Conservation (phyloP, 2,113 vertebrate genomes). For the Pavo muticus region DNA sequence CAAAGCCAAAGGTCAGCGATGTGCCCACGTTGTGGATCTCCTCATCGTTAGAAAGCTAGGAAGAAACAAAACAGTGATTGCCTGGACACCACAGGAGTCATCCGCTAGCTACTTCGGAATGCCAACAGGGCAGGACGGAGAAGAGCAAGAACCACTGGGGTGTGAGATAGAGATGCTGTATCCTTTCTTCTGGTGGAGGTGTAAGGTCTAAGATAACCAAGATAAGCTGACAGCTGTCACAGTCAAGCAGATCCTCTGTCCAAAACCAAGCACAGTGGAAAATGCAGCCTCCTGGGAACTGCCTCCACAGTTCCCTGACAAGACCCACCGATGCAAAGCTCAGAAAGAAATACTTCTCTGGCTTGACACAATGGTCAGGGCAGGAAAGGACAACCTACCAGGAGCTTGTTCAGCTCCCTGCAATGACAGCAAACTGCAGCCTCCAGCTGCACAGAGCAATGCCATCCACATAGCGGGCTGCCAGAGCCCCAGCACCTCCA, state of each 20-base stretch:
- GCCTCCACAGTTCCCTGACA: neutral
- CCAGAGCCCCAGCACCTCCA: neutral
- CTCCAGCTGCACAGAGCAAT: neutral
- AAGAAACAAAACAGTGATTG: neutral
- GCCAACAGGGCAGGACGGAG: neutral
- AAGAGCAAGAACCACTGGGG: neutral
- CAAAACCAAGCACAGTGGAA: neutral
- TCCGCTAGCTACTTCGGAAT: neutral
- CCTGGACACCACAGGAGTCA: neutral
- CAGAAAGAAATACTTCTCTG: neutral
- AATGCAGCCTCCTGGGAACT: neutral
- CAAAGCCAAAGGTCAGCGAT: slow-evolving; percentile 86
- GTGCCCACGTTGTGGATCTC: slow-evolving; percentile 88
- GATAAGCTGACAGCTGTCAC: neutral
- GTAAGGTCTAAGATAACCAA: neutral
- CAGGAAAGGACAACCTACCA: neutral
- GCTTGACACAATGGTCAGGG: rapidly evolving
- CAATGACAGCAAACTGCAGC: neutral
- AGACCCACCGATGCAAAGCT: neutral
- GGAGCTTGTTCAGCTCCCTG: neutral
- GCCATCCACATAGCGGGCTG: neutral
- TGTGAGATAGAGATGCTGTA: neutral
- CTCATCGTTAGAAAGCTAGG: slow-evolving; percentile 81
- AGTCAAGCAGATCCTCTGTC: neutral
- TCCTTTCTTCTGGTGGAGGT: neutral